Evolutionary conservation across 2,113 vertebrate genomes (phyloP).

Genomic region (Ellobius talpinus): DNA sequence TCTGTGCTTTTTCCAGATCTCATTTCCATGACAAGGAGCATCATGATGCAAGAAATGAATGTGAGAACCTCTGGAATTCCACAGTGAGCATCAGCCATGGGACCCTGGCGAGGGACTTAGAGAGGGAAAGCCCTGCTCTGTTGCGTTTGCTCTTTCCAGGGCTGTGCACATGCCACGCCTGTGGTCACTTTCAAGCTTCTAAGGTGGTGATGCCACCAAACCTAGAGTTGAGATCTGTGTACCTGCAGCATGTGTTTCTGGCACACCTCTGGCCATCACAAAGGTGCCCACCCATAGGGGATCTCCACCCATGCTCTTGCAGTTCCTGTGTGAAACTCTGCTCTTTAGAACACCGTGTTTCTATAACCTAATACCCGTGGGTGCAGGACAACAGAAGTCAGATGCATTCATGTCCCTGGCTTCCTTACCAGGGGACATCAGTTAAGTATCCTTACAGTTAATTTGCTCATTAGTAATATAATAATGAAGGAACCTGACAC

Average conservation of each 20-base stretch:
- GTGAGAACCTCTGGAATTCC: background rate
- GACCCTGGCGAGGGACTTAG: no score
- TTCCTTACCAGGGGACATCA: background rate
- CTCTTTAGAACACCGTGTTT: background rate
- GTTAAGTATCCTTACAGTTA: background rate
- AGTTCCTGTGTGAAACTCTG: background rate
- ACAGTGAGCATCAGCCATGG: background rate
- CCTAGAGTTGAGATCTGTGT: rapidly evolving
- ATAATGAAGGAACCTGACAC: background rate
- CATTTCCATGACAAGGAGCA: background rate
- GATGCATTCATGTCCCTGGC: background rate
- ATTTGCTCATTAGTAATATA: conserved; percentile 14
- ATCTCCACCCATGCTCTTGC: background rate
- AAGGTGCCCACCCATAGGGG: background rate
- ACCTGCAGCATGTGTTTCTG: rapidly evolving
- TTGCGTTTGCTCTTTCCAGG: background rate
- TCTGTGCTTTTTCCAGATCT: background rate
- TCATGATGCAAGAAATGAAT: background rate
- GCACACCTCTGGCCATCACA: rapidly evolving
- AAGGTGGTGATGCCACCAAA: background rate
- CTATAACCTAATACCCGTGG: background rate
- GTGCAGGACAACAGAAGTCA: background rate
- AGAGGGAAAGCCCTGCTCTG: background rate
- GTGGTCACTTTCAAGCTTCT: background rate
- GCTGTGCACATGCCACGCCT: background rate